Percentiles rank a stretch among this genome's conserved stretches.
Evolutionary conservation across 2,888 invertebrate species (phyloP).

Genomic region (Chrysotoxum bicinctum): DNA sequence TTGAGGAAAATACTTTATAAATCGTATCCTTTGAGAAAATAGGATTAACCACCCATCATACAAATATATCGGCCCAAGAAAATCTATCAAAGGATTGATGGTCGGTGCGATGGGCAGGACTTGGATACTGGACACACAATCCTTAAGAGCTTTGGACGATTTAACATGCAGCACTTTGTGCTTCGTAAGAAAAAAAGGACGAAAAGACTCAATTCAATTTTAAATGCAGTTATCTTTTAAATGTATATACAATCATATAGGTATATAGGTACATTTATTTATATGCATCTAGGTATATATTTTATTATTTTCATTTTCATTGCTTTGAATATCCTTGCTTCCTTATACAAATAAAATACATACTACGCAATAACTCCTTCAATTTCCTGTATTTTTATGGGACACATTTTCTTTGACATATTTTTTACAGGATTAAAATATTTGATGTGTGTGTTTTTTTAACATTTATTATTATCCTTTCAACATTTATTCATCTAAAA

Average conservation of each 20-base stretch:
- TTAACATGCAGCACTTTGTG: constrained; percentile 5
- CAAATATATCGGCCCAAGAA: constrained; percentile 10
- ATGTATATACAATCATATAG: neutral
- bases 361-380: constrained; percentile 40
- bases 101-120: neutral
- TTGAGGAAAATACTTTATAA: constrained; percentile 3
- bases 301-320: constrained; percentile 37
- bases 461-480: constrained; percentile 66
- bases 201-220: constrained; percentile 31
- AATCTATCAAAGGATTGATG: constrained; percentile 51
- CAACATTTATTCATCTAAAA: constrained; percentile 70
- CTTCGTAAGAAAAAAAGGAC: neutral
- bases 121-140: neutral
- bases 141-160: constrained; percentile 18
- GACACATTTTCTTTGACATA: neutral
- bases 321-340: constrained; percentile 20
- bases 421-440: constrained; percentile 47
- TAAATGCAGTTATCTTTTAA: constrained; percentile 60
- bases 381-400: constrained; percentile 1
- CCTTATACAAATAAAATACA: constrained; percentile 47
- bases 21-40: constrained; percentile 25
- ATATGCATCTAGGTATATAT: constrained; percentile 38
- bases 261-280: constrained; percentile 37
- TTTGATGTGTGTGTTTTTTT: constrained; percentile 28
- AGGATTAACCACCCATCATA: constrained; percentile 28